phyloP scores from a whole-genome alignment of 1,140 invertebrate genomes.

The Teleogryllus occipitalis region DNA sequence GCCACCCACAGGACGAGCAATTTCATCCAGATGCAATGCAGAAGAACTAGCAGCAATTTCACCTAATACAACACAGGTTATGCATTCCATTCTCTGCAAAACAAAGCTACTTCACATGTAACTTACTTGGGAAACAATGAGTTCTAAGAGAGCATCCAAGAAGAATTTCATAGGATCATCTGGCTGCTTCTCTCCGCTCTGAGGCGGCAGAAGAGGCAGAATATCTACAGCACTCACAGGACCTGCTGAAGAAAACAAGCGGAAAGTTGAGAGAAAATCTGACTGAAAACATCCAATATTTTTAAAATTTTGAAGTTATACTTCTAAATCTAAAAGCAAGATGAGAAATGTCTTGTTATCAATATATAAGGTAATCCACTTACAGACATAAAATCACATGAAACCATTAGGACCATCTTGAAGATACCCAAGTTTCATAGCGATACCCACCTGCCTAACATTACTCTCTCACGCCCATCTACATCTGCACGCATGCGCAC shows the following conservation, averaged over 20 bases:
- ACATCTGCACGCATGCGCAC: too few species aligned
- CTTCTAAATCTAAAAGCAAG: background rate
- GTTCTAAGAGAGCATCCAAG: conserved; percentile 80
- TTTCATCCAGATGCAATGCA: too few species aligned
- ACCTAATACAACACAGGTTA: too few species aligned
- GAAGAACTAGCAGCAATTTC: too few species aligned
- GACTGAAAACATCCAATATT: background rate
- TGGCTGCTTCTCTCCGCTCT: conserved; percentile 75
- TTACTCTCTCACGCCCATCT: too few species aligned
- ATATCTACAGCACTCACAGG: conserved; percentile 73
- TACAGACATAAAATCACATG: too few species aligned
- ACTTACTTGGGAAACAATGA: conserved; percentile 75
- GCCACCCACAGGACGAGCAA: too few species aligned
- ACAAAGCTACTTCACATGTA: background rate
- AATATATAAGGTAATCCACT: too few species aligned
- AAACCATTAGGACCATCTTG: too few species aligned
- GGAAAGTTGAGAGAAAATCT: background rate
- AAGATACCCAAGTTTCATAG: too few species aligned
- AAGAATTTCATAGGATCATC: conserved; percentile 82
- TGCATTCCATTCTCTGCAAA: too few species aligned
- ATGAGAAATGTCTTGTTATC: background rate
- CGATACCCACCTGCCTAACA: too few species aligned
- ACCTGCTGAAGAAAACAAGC: conserved; percentile 33
- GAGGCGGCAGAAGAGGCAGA: conserved; percentile 71
- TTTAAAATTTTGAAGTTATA: background rate